Evolutionary conservation across 2,888 invertebrate species (phyloP).

Genomic region (Eumerus sabulonum): DNA sequence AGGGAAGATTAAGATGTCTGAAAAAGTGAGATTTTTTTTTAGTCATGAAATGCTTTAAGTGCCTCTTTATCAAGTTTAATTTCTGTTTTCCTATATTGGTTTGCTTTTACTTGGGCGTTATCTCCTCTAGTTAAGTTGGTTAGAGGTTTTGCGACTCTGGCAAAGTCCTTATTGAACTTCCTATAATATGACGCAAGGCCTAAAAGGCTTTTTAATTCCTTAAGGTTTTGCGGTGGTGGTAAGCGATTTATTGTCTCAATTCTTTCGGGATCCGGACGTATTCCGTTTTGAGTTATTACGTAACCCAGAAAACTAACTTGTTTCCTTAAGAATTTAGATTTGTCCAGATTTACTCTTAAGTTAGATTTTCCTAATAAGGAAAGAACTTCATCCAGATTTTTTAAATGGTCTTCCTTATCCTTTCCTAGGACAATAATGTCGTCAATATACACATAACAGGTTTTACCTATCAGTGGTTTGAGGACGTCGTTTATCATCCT

Average conservation of each 20-base stretch:
- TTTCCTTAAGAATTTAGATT: slow-evolving; percentile 10
- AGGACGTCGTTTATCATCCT: slow-evolving; percentile 38
- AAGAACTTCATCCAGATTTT: slow-evolving; percentile 20
- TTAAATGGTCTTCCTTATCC: slow-evolving; percentile 14
- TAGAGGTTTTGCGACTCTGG: slow-evolving; percentile 21
- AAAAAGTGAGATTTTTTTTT: slow-evolving; percentile 10
- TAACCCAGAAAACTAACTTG: slow-evolving; percentile 15
- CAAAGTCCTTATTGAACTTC: slow-evolving; percentile 28
- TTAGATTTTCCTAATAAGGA: slow-evolving; percentile 17
- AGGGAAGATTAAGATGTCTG: slow-evolving; percentile 19
- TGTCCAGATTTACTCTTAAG: slow-evolving; percentile 15
- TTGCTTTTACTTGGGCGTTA: slow-evolving; percentile 10
- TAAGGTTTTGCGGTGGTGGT: slow-evolving; percentile 11
- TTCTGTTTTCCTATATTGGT: slow-evolving; percentile 4
- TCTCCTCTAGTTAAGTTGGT: slow-evolving; percentile 11
- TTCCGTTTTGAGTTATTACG: slow-evolving; percentile 15
- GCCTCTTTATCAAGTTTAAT: slow-evolving; percentile 1
- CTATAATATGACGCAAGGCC: slow-evolving; percentile 20
- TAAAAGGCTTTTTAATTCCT: slow-evolving; percentile 12
- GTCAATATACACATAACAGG: slow-evolving; percentile 7
- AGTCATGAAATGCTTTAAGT: slow-evolving; percentile 8
- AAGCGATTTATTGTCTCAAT: not conserved
- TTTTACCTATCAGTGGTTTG: slow-evolving; percentile 22
- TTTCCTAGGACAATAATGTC: slow-evolving; percentile 19
- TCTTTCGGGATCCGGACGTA: slow-evolving; percentile 3